phyloP scores from a whole-genome alignment of 1,140 invertebrate genomes.

The Hypothenemus hampei region DNA sequence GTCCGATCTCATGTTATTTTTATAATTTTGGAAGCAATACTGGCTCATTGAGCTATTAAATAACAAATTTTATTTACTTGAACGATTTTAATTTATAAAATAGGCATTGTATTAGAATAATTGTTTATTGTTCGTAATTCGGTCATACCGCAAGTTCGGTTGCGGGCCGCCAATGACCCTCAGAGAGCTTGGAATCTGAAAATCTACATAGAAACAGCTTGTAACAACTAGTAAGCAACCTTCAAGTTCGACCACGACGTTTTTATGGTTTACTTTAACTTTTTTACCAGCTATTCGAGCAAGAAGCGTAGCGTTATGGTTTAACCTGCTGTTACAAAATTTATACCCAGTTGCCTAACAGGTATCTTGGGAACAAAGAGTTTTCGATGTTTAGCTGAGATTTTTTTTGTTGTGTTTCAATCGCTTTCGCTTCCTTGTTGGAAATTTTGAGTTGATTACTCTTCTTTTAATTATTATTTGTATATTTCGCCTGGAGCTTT shows the following conservation, averaged over 20 bases:
- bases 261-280: slow-evolving; percentile 9
- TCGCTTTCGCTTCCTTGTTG: too few species aligned
- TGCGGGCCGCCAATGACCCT: slow-evolving; percentile 1
- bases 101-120: background rate
- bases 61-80: too few species aligned
- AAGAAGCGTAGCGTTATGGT: slow-evolving; percentile 13
- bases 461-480: too few species aligned
- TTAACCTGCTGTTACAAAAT: slow-evolving; percentile 9
- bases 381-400: background rate
- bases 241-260: slow-evolving; percentile 6
- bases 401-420: background rate
- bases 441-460: too few species aligned
- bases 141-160: slow-evolving; percentile 2
- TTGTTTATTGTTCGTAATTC: slow-evolving; percentile 1
- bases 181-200: background rate
- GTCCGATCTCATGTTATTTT: too few species aligned
- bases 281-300: slow-evolving; percentile 7
- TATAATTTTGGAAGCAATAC: too few species aligned
- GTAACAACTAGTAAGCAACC: slow-evolving; percentile 6
- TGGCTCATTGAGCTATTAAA: too few species aligned
- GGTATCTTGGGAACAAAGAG: slow-evolving; percentile 1
- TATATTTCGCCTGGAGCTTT: too few species aligned
- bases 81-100: too few species aligned
- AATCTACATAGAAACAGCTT: slow-evolving; percentile 13
- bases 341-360: background rate